Evolutionary conservation across 2,888 invertebrate genomes (phyloP).

Genomic region (Rhopalosiphum nymphaeae): DNA sequence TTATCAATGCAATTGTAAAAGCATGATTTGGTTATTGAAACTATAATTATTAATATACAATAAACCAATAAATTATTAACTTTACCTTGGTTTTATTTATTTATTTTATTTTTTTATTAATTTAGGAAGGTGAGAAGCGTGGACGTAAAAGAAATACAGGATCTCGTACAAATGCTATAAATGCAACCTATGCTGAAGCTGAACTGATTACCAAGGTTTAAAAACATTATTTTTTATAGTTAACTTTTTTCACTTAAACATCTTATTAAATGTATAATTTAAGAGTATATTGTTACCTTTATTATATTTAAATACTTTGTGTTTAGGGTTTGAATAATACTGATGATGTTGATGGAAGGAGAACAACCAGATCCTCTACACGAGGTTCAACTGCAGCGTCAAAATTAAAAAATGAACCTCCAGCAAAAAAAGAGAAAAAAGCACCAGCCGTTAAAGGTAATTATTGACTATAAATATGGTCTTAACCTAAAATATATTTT

Average conservation of each 20-base stretch:
- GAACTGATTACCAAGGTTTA: conserved; percentile 51
- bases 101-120: background rate
- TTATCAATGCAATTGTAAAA: background rate
- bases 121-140: conserved; percentile 51
- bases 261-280: background rate
- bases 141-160: conserved; percentile 38
- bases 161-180: conserved; percentile 20
- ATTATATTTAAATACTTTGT: background rate
- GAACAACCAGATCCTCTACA: conserved; percentile 47
- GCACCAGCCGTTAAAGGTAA: conserved; percentile 41
- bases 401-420: conserved; percentile 58
- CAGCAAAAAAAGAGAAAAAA: conserved; percentile 56
- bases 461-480: background rate
- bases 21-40: background rate
- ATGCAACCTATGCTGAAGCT: conserved; percentile 43
- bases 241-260: background rate
- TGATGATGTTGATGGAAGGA: conserved; percentile 57
- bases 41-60: background rate
- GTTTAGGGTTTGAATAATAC: conserved; percentile 32
- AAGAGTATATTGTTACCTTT: background rate
- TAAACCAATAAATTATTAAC: background rate
- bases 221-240: background rate
- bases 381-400: conserved; percentile 55
- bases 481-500: background rate
- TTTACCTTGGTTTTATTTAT: background rate